Base-by-base conservation (phyloP, 1,140 invertebrate species). In the Drosophila persimilis region DNA sequence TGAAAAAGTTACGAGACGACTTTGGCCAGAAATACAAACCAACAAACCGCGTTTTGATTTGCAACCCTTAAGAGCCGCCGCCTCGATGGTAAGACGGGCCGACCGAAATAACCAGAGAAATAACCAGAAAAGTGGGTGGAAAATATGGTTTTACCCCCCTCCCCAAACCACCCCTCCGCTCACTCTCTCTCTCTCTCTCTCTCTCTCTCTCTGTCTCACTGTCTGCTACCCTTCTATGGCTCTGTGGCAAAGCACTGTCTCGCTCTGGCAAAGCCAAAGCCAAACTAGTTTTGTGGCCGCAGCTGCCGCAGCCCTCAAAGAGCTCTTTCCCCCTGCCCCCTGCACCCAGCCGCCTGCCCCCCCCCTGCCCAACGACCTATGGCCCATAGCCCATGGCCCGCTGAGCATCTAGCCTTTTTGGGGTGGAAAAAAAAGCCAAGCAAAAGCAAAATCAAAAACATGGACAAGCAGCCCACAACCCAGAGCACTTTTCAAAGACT, bases 11-110 rank as follows among this genome's bases (percentile, higher is more conserved):
- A 84, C 80, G 80, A 39, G 35, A 85, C 66, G 80, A 85, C 72
- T 88, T 88, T 88, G 83, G 83, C 83, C 83, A 88, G 80, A 88
- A 88, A 88, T 88, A 88, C 83, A 88, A 88, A 88, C 83, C 83
- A 78, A 88, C 84, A 88, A 88, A 88, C 83, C 83, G 83, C 84
- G 79, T 89, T 88, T 88, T 88, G 83, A 88, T 88, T 88, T 88
- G 83, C 83, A 88, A 88, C 83, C 83, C 83, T 88, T 88, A 86
- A 84, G 50, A 72, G 65, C 72, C 77, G 77, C 26, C 6, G 26
- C 26, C 26, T 31, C 29, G 7, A 31, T 31, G 71, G 46, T 76
- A 85, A 84, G 76, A 84, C 80, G 71, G 80, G 59, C 51, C 66
- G 60, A 61, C 17, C 70, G 63, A 57, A 56, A 73, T 67, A 76